Conservation (phyloP, 1,140 invertebrate species). For the Mercenaria mercenaria region DNA sequence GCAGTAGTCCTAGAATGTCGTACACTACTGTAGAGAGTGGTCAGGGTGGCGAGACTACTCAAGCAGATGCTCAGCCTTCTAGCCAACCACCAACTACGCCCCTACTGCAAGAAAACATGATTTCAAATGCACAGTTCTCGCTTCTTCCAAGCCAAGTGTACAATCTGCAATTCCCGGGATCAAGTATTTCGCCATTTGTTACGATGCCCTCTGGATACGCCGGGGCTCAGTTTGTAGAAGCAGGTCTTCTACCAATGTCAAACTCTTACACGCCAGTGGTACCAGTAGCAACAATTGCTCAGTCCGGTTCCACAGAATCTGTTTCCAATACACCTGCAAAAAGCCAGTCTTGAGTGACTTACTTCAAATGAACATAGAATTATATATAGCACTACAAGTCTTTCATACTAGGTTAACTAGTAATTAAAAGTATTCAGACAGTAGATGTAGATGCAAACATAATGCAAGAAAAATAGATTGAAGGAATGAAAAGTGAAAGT, state of each 20-base stretch:
- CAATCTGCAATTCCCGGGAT: constrained; percentile 41
- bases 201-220: background rate
- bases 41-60: background rate
- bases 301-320: background rate
- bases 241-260: constrained; percentile 52
- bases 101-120: background rate
- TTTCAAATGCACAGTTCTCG: constrained; percentile 38
- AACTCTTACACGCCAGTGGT: background rate
- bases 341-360: constrained; percentile 17
- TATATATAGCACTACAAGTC: constrained; percentile 42
- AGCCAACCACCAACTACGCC: background rate
- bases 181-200: constrained; percentile 35
- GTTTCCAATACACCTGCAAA: constrained; percentile 15
- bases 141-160: constrained; percentile 29
- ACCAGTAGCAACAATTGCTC: constrained; percentile 25
- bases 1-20: constrained; percentile 34
- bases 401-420: constrained; percentile 50
- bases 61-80: background rate
- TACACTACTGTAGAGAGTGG: constrained; percentile 26
- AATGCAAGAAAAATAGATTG: background rate
- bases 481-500: background rate
- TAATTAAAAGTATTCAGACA: constrained; percentile 42
- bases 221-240: constrained; percentile 42
- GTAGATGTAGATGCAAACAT: constrained; percentile 23
- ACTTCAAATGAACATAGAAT: background rate